phyloP scores from a whole-genome alignment of 1,140 invertebrate genomes.

The Ips nitidus region DNA sequence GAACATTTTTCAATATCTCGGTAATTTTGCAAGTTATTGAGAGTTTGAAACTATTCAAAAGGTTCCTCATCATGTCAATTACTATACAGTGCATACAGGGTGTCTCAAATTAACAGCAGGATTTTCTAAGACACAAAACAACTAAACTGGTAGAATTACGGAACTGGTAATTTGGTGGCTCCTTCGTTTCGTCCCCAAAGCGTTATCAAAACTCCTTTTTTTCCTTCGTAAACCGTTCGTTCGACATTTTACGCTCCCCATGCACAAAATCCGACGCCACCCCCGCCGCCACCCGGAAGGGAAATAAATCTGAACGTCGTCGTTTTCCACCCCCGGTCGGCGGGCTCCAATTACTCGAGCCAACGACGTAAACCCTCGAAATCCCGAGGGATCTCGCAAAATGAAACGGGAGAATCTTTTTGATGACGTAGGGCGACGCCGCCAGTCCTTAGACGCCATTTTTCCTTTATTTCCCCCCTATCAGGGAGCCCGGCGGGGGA shows the following conservation, averaged over 20 bases:
- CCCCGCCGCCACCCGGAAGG: conserved; percentile 28
- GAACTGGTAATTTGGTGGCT: background rate
- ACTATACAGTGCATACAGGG: too few relatives aligned
- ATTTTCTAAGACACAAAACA: too few relatives aligned
- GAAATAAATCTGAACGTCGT: conserved; percentile 30
- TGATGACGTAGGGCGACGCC: conserved; percentile 22
- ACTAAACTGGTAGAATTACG: too few relatives aligned
- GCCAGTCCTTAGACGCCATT: conserved; percentile 28
- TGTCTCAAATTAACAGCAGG: too few relatives aligned
- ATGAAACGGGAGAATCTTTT: conserved; percentile 30
- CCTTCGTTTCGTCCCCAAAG: background rate
- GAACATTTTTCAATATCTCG: too few relatives aligned
- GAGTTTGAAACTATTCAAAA: too few relatives aligned
- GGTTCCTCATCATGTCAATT: too few relatives aligned
- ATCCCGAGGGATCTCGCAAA: conserved; percentile 24
- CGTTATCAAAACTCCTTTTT: background rate
- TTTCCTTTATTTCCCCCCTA: conserved; percentile 10
- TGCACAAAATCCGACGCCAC: conserved; percentile 17
- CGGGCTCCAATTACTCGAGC: conserved; percentile 30
- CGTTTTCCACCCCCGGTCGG: conserved; percentile 1
- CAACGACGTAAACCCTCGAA: conserved; percentile 31
- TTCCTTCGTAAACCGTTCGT: background rate
- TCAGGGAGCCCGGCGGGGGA: background rate
- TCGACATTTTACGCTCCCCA: conserved; percentile 22
- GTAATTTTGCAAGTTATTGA: too few relatives aligned